Percentiles rank a stretch among this genome's conserved stretches.
Evolutionary conservation across 2,113 vertebrate species (phyloP).

Genomic region (Cepphus grylle): DNA sequence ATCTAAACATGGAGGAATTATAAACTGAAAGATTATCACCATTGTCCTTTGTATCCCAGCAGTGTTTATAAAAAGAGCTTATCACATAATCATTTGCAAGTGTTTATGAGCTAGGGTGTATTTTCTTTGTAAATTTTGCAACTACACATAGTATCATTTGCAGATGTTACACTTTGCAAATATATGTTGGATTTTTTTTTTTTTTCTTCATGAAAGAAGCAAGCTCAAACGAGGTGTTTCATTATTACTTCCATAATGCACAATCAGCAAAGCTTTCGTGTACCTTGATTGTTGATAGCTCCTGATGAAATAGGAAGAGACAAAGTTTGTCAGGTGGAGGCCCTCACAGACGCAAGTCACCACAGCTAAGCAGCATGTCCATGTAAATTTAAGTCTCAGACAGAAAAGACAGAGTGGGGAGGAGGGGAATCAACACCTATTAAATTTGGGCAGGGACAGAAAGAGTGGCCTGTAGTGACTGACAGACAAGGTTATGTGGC

Average conservation of each 20-base stretch:
- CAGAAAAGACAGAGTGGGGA: not conserved
- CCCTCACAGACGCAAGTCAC: rapidly evolving
- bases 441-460: slow-evolving; percentile 9
- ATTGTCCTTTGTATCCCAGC: not conserved
- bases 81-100: not conserved
- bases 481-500: slow-evolving; percentile 44
- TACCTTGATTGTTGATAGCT: not conserved
- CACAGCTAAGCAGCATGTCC: not conserved
- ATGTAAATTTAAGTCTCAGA: not conserved
- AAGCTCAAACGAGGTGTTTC: not conserved
- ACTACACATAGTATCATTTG: not conserved
- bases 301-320: not conserved
- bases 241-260: not conserved
- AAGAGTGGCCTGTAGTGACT: slow-evolving; percentile 26
- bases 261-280: not conserved
- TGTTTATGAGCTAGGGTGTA: not conserved
- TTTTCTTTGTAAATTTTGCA: not conserved
- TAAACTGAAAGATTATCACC: not conserved
- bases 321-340: not conserved
- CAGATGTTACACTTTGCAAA: not conserved
- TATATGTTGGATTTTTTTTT: not conserved
- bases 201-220: not conserved
- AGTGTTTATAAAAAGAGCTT: not conserved
- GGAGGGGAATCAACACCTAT: slow-evolving; percentile 19
- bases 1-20: not conserved